A percentile compares a stretch with the other conserved stretches of the same genome.
phyloP scores from a whole-genome alignment of 2,113 vertebrate genomes.

The Upupa epops region DNA sequence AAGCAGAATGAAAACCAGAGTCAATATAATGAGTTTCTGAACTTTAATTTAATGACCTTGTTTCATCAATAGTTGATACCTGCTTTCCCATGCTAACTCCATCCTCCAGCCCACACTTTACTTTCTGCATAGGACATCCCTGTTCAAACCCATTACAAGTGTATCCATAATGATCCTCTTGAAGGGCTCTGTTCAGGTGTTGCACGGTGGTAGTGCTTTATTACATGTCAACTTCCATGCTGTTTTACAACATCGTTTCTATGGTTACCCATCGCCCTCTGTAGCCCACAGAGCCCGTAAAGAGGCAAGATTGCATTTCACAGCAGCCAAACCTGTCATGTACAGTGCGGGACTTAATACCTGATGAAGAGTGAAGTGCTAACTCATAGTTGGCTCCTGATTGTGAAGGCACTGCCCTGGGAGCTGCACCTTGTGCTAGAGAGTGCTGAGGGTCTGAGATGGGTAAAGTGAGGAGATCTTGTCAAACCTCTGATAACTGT shows the following conservation, averaged over 20 bases:
- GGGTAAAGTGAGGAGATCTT: not conserved
- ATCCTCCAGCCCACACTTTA: not conserved
- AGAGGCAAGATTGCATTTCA: conserved; percentile 46
- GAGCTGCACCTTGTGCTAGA: not conserved
- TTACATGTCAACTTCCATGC: conserved; percentile 44
- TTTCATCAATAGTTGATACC: not conserved
- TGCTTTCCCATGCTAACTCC: not conserved
- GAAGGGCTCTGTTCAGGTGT: conserved; percentile 32
- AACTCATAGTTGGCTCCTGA: not conserved
- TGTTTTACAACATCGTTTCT: conserved; percentile 53
- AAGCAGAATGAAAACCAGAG: not conserved
- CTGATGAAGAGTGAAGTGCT: not conserved
- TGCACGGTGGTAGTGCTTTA: not conserved
- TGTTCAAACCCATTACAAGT: not conserved
- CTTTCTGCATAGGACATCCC: not conserved
- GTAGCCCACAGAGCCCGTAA: conserved; percentile 26
- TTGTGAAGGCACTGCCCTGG: not conserved
- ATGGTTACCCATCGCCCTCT: conserved; percentile 63
- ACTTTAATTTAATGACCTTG: not conserved
- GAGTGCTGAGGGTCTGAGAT: fast-evolving
- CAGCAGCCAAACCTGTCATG: not conserved
- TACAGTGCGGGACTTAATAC: not conserved
- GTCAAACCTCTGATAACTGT: not conserved
- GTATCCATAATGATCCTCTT: not conserved
- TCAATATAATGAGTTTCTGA: not conserved